Evolutionary conservation across 1,140 invertebrate species (phyloP).

Genomic region (Myzus persicae): DNA sequence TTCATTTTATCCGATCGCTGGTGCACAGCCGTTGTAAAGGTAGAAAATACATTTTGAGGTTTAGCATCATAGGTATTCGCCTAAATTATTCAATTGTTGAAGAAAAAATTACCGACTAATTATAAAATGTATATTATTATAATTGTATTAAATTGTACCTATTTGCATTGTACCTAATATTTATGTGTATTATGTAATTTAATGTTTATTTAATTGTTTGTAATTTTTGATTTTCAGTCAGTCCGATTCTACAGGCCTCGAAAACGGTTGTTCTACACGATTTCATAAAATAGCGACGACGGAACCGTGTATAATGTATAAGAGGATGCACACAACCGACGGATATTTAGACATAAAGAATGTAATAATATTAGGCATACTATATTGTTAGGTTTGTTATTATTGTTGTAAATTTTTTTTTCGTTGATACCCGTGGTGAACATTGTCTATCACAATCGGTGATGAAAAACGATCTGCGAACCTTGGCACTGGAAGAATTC

Average conservation of each 20-base stretch:
- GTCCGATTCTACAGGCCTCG: neutral
- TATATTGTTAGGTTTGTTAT: neutral
- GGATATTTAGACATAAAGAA: neutral
- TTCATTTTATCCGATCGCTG: too few relatives aligned
- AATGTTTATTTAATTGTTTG: neutral
- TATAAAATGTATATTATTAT: neutral
- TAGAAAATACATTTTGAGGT: too few relatives aligned
- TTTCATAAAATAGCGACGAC: neutral
- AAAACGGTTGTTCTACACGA: neutral
- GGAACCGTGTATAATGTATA: neutral
- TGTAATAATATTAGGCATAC: neutral
- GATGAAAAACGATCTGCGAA: conserved; percentile 40
- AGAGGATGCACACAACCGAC: neutral
- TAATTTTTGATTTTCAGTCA: neutral
- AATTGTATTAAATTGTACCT: neutral
- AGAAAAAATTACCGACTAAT: neutral
- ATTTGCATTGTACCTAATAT: neutral
- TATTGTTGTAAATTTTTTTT: neutral
- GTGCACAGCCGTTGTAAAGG: too few relatives aligned
- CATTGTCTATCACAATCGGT: neutral
- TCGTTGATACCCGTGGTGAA: neutral
- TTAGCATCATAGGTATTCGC: too few relatives aligned
- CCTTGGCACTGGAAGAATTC: conserved; percentile 58
- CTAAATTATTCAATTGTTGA: too few relatives aligned
- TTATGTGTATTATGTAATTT: neutral